phyloP scores from a whole-genome alignment of 2,888 invertebrate genomes.

The Therioaphis trifolii region DNA sequence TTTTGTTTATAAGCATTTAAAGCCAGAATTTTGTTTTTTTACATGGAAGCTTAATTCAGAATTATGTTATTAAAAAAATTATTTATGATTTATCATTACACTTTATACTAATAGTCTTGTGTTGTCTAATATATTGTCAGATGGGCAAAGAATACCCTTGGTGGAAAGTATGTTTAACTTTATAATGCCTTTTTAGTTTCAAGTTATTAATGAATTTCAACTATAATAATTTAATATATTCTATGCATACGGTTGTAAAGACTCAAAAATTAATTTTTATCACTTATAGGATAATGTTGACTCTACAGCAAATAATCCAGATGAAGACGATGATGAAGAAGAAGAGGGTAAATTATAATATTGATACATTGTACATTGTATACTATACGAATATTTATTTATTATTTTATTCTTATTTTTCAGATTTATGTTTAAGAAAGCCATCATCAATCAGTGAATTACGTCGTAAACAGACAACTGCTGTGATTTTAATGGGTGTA shows the following conservation, averaged over 20 bases:
- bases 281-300: conserved; percentile 39
- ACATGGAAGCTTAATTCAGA: too few species aligned
- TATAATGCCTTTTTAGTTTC: too few species aligned
- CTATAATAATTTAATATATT: too few species aligned
- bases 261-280: not conserved
- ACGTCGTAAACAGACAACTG: conserved; percentile 94
- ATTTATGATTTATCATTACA: too few species aligned
- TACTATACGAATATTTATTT: not conserved
- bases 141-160: too few species aligned
- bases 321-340: conserved; percentile 84
- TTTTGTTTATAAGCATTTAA: too few species aligned
- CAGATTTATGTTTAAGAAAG: conserved; percentile 75
- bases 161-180: too few species aligned
- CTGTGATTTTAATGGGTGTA: conserved; percentile 95
- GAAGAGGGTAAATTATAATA: conserved; percentile 75
- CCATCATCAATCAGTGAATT: conserved; percentile 87
- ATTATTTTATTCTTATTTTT: conserved; percentile 51
- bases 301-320: conserved; percentile 70
- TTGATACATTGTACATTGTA: not conserved
- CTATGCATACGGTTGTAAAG: not conserved
- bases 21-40: too few species aligned
- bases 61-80: too few species aligned
- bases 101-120: too few species aligned
- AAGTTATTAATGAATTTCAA: too few species aligned
- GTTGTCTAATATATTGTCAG: too few species aligned